Evolutionary conservation across 2,113 vertebrate genomes (phyloP), one percentile per base, ranked within the genome.

Genomic region (Dasypus novemcinctus): DNA sequence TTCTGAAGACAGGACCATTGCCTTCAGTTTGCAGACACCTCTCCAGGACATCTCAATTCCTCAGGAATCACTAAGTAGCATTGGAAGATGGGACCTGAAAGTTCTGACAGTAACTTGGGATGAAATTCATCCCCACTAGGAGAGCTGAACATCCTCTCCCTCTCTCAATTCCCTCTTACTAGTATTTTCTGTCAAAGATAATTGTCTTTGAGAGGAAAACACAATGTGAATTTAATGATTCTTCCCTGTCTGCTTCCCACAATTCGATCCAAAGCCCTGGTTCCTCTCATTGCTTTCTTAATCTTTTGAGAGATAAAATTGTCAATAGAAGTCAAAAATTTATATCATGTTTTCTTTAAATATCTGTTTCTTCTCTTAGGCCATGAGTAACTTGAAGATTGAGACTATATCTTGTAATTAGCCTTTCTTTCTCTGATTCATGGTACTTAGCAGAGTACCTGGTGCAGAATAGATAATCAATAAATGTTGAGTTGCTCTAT

Each of bases 341-440:
- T 54, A 41, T 57, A 7, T 29, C 59, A 29, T 52, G 13, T 78
- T 86, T 76, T 52, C 38, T 90, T 93, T 75, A 41, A 54, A 68
- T 29, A 74, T 5, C 2, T 75, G 15, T 68, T 91, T 90, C 75
- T 93, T 93, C 61, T 96, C 84, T 64, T 46, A 89, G 57, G 21
- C 14, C 64, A 78, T 33, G 68, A 54, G 10, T 33, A 87, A 25
- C n/a, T 25, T 63, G 38, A 96, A 91, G 36, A 25, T 87, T 72
- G 71, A 80, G 23, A 64, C 20, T 6, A 21, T 29, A 41, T 27
- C 21, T 84, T 72, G 54, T 29, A 23, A 61, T 54, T 79, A 66
- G 7, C 36, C n/a, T 84, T 95, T 57, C 90, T 93, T n/a, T 68
- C 38, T 91, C 90, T 43, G 68, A 43, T 43, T 93, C 52, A 33